A percentile compares a stretch with the other conserved stretches of the same genome.
These are phyloP conservation scores for Lepilemur ruficaudatus DNA, from an alignment of 2,797 vertebrate species.

Conservation along the genomic window DNA sequence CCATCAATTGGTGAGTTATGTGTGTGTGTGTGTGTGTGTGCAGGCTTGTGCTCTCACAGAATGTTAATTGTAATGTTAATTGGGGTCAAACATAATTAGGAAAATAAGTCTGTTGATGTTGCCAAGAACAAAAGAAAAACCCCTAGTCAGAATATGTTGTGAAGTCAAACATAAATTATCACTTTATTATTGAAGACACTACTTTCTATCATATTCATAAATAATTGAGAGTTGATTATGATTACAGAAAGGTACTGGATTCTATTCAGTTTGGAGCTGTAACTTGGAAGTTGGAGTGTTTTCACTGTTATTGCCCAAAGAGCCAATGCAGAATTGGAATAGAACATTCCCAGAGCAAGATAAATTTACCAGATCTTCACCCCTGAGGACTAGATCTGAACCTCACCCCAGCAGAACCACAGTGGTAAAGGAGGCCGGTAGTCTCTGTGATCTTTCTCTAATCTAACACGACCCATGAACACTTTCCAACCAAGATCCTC, in stretches of 20 bases:
- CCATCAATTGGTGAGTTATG: constrained; percentile 32
- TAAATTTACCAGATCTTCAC: background rate
- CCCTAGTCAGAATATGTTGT: constrained; percentile 20
- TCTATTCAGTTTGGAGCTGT: constrained; percentile 25
- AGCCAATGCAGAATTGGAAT: background rate
- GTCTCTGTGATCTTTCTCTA: background rate
- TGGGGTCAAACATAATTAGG: constrained; percentile 63
- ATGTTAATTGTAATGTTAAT: constrained; percentile 51
- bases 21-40: background rate
- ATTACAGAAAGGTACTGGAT: constrained; percentile 10
- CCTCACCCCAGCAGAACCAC: background rate
- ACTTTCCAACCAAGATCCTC: background rate
- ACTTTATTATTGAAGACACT: constrained; percentile 46
- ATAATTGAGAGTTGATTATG: constrained; percentile 35
- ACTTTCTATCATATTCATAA: constrained; percentile 26
- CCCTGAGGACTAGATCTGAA: background rate
- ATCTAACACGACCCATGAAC: background rate
- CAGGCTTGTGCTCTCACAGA: background rate
- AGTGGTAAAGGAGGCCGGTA: background rate
- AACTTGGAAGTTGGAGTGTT: constrained; percentile 2
- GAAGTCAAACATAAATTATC: constrained; percentile 63
- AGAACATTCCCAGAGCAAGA: background rate
- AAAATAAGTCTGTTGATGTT: constrained; percentile 57
- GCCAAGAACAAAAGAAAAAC: constrained; percentile 62
- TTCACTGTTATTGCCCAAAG: background rate